These are phyloP conservation scores for Cyanoramphus novaezelandiae DNA, from an alignment of 2,113 vertebrate genomes.

Conservation along the genomic window DNA sequence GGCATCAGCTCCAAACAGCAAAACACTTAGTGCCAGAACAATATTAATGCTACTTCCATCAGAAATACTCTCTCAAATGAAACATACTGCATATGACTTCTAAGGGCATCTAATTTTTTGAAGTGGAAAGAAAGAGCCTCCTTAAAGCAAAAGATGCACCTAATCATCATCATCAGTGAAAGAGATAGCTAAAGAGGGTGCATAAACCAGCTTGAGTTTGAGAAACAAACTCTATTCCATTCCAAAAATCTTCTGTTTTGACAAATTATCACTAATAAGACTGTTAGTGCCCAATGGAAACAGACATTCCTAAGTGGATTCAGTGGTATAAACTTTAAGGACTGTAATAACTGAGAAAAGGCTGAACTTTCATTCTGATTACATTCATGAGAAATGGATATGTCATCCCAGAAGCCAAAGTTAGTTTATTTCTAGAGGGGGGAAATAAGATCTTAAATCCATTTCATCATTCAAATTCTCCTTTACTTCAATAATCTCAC, in stretches of 20 bases:
- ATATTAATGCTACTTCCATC: not conserved
- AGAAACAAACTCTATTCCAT: not conserved
- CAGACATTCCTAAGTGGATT: not conserved
- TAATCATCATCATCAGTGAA: rapidly evolving
- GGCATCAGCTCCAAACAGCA: not conserved
- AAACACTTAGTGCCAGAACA: not conserved
- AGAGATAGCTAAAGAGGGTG: not conserved
- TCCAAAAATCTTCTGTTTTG: not conserved
- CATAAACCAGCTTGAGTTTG: not conserved
- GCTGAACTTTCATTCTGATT: not conserved
- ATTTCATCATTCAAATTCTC: not conserved
- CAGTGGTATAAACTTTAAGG: not conserved
- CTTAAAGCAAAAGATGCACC: not conserved
- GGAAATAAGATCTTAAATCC: not conserved
- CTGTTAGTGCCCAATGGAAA: not conserved
- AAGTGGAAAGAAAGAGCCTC: not conserved
- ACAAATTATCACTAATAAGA: not conserved
- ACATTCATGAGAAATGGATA: not conserved
- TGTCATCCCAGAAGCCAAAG: not conserved
- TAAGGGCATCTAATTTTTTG: not conserved
- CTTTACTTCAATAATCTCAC: not conserved
- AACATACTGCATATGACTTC: not conserved
- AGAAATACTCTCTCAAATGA: not conserved
- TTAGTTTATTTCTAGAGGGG: not conserved
- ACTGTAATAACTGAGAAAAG: not conserved